Evolutionary conservation across 1,140 invertebrate genomes (phyloP).

Genomic region (Macrosteles quadrilineatus): DNA sequence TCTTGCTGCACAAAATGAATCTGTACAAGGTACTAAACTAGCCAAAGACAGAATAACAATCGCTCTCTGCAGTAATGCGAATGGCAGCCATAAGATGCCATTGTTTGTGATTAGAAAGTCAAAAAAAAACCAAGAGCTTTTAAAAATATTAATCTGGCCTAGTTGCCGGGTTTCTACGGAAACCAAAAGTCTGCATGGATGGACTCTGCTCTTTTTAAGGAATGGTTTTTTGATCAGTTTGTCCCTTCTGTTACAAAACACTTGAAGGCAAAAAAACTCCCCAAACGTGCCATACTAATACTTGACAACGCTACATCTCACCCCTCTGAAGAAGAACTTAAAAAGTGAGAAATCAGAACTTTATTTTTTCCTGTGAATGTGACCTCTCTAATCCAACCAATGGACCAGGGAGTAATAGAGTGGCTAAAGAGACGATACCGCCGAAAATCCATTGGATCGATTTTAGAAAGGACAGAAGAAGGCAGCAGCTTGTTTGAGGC

Average conservation of each 20-base stretch:
- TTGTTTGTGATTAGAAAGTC: conserved; percentile 20
- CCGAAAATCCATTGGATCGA: conserved; percentile 1
- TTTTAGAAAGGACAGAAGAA: neutral
- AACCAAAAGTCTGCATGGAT: conserved; percentile 2
- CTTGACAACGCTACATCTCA: too few species aligned
- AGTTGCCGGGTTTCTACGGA: neutral
- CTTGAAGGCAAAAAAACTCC: neutral
- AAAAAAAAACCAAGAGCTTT: conserved; percentile 12
- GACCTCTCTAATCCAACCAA: too few species aligned
- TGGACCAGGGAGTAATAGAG: too few species aligned
- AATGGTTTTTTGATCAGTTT: too few species aligned
- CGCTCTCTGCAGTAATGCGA: conserved; percentile 20
- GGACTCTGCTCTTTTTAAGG: neutral
- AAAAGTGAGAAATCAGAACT: neutral
- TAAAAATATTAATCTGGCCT: conserved; percentile 11
- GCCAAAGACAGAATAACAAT: conserved; percentile 3
- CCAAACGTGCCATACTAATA: neutral
- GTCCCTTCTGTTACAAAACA: too few species aligned
- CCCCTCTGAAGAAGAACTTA: neutral
- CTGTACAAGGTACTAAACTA: neutral
- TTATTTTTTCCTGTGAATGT: conserved; percentile 1
- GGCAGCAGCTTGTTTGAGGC: neutral
- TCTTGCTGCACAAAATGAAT: neutral
- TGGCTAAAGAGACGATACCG: neutral
- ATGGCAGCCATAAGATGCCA: conserved; percentile 5